Conservation (phyloP, 2,113 vertebrate genomes). For the Rissa tridactyla region DNA sequence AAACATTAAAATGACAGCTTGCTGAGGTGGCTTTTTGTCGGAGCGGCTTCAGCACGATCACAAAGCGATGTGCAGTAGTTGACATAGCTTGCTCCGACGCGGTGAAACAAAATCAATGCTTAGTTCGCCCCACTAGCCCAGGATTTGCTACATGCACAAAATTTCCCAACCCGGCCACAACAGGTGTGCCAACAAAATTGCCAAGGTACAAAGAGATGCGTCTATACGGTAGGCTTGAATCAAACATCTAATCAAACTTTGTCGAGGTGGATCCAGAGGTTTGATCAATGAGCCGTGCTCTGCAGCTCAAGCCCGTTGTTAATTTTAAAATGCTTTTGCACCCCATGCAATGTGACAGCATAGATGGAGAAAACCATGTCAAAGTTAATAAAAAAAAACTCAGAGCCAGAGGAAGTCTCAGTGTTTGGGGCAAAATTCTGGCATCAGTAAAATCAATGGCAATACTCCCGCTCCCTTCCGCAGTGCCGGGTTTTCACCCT, state of each 20-base stretch:
- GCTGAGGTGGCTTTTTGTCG: conserved; percentile 52
- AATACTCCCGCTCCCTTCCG: not conserved
- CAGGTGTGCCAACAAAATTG: conserved; percentile 14
- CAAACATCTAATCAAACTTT: not conserved
- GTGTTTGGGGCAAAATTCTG: conserved; percentile 20
- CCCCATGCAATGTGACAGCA: not conserved
- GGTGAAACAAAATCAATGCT: not conserved
- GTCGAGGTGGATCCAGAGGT: not conserved
- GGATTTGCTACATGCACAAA: conserved; percentile 12
- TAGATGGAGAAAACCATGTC: not conserved
- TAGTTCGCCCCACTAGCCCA: not conserved
- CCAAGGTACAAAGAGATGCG: not conserved
- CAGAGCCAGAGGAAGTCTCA: not conserved
- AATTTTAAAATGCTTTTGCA: not conserved
- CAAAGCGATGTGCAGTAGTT: not conserved
- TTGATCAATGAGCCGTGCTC: not conserved
- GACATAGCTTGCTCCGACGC: not conserved
- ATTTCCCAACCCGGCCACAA: not conserved
- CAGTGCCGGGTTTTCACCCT: not conserved
- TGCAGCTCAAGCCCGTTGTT: not conserved
- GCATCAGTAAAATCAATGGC: not conserved
- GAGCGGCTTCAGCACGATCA: not conserved
- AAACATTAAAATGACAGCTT: conserved; percentile 59
- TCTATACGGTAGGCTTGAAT: not conserved
- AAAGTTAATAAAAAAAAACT: not conserved